phyloP scores from a whole-genome alignment of 37 sponge, comb jelly and placozoan genomes.

The Tethya wilhelma region DNA sequence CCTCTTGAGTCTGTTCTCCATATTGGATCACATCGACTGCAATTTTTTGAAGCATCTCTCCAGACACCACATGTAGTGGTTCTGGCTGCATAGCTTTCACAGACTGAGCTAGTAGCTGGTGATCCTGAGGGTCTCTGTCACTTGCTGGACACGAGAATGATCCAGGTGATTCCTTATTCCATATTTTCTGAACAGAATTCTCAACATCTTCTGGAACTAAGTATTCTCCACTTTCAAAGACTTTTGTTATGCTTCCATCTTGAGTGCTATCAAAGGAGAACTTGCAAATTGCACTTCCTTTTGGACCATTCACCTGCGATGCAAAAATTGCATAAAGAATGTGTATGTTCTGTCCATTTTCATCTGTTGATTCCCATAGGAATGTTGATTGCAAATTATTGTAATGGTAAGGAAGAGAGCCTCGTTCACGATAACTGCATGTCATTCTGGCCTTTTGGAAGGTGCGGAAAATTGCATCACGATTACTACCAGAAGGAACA shows the following conservation, averaged over 20 bases:
- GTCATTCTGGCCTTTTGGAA: constrained; percentile 61
- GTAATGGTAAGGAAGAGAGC: constrained; percentile 46
- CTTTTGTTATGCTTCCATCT: constrained; percentile 26
- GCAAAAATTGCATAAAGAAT: constrained; percentile 61
- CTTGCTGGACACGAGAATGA: constrained; percentile 45
- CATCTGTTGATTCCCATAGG: constrained; percentile 1
- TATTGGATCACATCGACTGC: constrained; percentile 33
- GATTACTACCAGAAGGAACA: no score
- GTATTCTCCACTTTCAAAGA: constrained; percentile 45
- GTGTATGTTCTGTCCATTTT: background rate
- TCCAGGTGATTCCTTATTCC: background rate
- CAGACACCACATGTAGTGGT: constrained; percentile 32
- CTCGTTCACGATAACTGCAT: constrained; percentile 14
- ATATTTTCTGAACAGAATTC: background rate
- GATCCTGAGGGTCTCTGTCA: constrained; percentile 23
- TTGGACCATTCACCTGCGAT: constrained; percentile 60
- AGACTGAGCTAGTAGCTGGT: constrained; percentile 22
- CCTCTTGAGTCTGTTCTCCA: constrained; percentile 13
- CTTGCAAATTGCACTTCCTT: constrained; percentile 69
- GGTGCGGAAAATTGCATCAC: constrained; percentile 28
- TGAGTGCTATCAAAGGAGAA: constrained; percentile 30
- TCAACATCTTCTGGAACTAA: background rate
- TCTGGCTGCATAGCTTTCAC: constrained; percentile 2
- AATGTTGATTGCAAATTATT: constrained; percentile 48
- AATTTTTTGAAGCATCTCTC: constrained; percentile 27